These are phyloP conservation scores for Umimayanthus chanpuru DNA, from an alignment of 92 coral and sea anemone species.

Conservation along the genomic window DNA sequence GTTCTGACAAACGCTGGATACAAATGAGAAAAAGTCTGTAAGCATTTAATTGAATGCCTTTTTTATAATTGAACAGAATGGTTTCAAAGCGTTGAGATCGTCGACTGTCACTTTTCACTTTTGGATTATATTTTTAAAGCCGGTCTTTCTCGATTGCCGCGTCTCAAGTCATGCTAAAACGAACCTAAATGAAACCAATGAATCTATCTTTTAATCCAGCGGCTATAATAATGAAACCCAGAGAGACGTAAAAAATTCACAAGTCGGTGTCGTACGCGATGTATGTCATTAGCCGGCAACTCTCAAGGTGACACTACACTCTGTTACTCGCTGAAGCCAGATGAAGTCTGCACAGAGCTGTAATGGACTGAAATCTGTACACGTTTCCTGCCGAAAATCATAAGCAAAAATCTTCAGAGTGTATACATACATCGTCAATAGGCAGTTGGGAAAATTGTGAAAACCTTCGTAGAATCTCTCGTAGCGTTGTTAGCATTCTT, in stretches of 20 bases:
- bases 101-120: neutral
- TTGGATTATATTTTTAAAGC: neutral
- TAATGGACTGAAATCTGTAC: neutral
- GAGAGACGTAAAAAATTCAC: neutral
- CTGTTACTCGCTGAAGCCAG: too few species aligned
- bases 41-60: too few species aligned
- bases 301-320: too few species aligned
- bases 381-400: neutral
- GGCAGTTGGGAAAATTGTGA: conserved; percentile 16
- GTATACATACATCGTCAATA: conserved; percentile 37
- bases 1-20: neutral
- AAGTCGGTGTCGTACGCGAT: neutral
- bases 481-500: neutral
- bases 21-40: neutral
- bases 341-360: neutral
- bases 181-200: neutral
- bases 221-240: neutral
- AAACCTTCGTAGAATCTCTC: conserved; percentile 15
- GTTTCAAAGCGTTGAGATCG: too few species aligned
- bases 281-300: neutral
- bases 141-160: neutral
- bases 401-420: neutral
- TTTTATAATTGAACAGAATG: neutral
- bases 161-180: neutral
- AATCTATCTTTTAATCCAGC: neutral